Percentiles rank a stretch among this genome's conserved stretches.
phyloP scores from a whole-genome alignment of 2,888 invertebrate genomes.

The Neoaliturus tenellus region DNA sequence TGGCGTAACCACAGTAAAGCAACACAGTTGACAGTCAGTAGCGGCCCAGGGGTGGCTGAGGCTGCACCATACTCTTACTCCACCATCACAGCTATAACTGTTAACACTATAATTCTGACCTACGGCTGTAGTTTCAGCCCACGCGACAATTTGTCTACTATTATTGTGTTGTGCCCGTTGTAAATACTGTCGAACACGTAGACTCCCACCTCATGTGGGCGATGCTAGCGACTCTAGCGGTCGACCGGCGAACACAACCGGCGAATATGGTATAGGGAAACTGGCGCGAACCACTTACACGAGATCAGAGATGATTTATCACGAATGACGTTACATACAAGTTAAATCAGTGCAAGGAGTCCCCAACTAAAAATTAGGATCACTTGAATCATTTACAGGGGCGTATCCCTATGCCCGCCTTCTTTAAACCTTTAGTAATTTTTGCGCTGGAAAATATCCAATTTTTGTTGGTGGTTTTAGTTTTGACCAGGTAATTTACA shows the following conservation, averaged over 20 bases:
- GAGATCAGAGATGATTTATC: neutral
- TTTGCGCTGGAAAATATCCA: too few relatives aligned
- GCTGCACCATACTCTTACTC: neutral
- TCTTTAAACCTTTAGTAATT: too few relatives aligned
- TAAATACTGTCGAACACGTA: neutral
- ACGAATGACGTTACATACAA: neutral
- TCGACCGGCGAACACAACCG: neutral
- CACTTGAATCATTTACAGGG: too few relatives aligned
- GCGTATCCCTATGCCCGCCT: too few relatives aligned
- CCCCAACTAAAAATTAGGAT: neutral
- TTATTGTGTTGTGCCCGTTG: constrained; percentile 12
- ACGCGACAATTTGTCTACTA: constrained; percentile 36
- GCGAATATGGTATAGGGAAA: neutral
- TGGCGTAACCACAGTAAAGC: too few relatives aligned
- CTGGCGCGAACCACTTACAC: neutral
- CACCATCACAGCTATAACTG: constrained; percentile 4
- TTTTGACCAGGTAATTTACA: too few relatives aligned
- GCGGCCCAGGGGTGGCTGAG: neutral
- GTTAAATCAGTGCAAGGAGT: neutral
- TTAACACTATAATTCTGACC: constrained; percentile 15
- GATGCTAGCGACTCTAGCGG: neutral
- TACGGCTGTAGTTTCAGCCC: constrained; percentile 6
- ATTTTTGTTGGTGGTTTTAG: too few relatives aligned
- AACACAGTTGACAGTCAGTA: too few relatives aligned
- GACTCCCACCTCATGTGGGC: neutral